Evolutionary conservation across 1,140 invertebrate species (phyloP).

Genomic region (Sarcophaga bullata): DNA sequence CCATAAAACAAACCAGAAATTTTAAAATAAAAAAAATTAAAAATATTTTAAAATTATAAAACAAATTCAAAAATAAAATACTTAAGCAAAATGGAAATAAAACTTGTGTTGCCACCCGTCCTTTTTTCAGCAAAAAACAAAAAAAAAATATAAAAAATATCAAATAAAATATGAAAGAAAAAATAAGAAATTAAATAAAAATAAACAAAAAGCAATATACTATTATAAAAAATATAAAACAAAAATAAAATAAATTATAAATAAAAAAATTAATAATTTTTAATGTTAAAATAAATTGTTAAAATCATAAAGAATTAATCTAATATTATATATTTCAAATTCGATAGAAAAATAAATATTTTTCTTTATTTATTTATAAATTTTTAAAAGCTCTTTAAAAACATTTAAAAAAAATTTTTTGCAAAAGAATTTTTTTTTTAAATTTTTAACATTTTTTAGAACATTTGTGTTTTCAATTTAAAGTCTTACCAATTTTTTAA

Average conservation of each 20-base stretch:
- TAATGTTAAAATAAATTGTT: neutral
- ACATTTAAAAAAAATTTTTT: neutral
- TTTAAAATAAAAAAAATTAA: neutral
- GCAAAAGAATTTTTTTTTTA: too few relatives aligned
- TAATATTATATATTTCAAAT: too few relatives aligned
- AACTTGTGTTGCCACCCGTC: conserved; percentile 26
- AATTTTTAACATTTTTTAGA: too few relatives aligned
- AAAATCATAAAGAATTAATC: neutral
- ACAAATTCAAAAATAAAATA: conserved; percentile 7
- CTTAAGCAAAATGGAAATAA: neutral
- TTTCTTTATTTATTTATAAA: too few relatives aligned
- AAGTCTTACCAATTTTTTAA: neutral
- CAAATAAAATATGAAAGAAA: neutral
- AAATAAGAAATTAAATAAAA: conserved; percentile 4
- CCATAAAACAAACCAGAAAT: conserved; percentile 12
- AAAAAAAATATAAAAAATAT: conserved; percentile 9
- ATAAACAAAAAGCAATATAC: conserved; percentile 11
- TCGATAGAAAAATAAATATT: too few relatives aligned
- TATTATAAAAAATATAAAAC: neutral
- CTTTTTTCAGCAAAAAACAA: conserved; percentile 28
- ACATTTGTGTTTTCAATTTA: neutral
- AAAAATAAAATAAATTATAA: neutral
- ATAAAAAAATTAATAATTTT: neutral
- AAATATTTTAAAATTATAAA: neutral
- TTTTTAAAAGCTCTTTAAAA: too few relatives aligned